Evolutionary conservation across 2,113 vertebrate genomes (phyloP).

Genomic region (Triplophysa rosa): DNA sequence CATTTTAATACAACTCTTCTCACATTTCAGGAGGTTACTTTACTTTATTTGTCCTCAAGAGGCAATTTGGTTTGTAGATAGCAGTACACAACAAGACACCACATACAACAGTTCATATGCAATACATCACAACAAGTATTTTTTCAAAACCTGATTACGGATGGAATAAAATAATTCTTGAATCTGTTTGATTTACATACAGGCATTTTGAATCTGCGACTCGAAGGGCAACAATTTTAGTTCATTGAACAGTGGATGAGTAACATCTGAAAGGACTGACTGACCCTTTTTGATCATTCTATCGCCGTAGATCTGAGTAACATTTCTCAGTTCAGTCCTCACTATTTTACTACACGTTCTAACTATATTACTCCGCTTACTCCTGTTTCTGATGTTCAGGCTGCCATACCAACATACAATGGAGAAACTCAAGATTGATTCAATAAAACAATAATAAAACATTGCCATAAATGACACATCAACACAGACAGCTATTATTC

Average conservation of each 20-base stretch:
- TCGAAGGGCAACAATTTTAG: too few species aligned
- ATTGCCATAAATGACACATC: neutral
- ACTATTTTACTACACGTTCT: neutral
- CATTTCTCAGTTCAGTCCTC: neutral
- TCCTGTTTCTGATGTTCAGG: too few species aligned
- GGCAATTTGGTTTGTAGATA: too few species aligned
- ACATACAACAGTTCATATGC: too few species aligned
- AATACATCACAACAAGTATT: too few species aligned
- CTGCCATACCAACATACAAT: too few species aligned
- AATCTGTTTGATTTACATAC: neutral
- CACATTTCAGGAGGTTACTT: too few species aligned
- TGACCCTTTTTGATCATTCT: neutral
- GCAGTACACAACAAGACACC: too few species aligned
- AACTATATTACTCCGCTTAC: neutral
- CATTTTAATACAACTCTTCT: too few species aligned
- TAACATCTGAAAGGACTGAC: neutral
- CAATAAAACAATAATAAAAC: neutral
- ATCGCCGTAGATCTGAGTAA: neutral
- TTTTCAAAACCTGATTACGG: neutral
- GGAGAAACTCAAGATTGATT: too few species aligned
- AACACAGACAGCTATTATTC: neutral
- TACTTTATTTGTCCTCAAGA: too few species aligned
- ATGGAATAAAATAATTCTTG: neutral
- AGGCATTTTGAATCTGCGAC: neutral
- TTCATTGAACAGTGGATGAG: neutral